phyloP scores from a whole-genome alignment of 2,888 invertebrate species.

The Macrosiphum euphorbiae region DNA sequence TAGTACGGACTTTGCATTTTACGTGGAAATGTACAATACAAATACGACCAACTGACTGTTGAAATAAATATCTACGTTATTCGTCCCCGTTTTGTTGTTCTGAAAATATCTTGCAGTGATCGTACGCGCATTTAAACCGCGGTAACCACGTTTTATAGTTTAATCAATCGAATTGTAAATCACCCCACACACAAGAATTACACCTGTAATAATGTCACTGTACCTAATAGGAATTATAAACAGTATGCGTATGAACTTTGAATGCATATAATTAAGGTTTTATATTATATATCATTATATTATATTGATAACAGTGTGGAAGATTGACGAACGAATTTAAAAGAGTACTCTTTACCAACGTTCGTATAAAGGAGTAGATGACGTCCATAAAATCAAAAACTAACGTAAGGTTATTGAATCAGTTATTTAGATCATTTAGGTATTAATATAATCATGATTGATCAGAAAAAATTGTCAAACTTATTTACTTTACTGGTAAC shows the following conservation, averaged over 20 bases:
- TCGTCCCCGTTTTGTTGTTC: neutral
- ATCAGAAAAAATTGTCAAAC: neutral
- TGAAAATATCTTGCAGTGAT: neutral
- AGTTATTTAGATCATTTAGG: neutral
- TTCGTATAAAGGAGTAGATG: neutral
- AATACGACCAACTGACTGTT: neutral
- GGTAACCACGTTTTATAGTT: no score
- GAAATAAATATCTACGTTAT: neutral
- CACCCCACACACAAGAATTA: no score
- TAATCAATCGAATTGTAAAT: no score
- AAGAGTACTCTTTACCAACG: no score
- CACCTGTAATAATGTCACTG: no score
- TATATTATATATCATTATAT: no score
- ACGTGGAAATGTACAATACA: neutral
- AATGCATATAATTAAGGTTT: no score
- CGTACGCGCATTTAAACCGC: neutral
- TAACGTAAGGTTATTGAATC: neutral
- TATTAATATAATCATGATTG: neutral
- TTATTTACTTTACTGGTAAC: neutral
- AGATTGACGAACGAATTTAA: neutral
- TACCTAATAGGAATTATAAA: neutral
- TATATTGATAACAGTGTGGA: neutral
- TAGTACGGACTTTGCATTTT: neutral
- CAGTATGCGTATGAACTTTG: no score
- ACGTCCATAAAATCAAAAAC: neutral